These are phyloP conservation scores for Epizoanthus illoricatus DNA, from an alignment of 92 coral and sea anemone species.

Conservation along the genomic window DNA sequence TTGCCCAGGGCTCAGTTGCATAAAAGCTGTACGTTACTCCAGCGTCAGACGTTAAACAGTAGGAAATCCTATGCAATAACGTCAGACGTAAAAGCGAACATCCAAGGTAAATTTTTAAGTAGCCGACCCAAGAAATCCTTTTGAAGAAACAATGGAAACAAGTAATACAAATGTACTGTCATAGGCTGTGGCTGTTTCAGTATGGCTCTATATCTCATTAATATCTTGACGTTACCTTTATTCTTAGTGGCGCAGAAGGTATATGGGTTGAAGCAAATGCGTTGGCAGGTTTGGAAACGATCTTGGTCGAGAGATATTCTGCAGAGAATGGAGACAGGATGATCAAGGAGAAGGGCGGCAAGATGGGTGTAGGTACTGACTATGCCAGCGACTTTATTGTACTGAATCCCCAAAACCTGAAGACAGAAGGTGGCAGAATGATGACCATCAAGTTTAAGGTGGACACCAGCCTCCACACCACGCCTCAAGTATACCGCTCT, in stretches of 20 bases:
- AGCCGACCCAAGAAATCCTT: too few relatives aligned
- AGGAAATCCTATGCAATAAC: too few relatives aligned
- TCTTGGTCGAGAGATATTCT: conserved; percentile 74
- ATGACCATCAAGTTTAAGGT: conserved; percentile 73
- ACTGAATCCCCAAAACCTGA: conserved; percentile 70
- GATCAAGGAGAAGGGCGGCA: conserved; percentile 75
- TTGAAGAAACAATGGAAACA: too few relatives aligned
- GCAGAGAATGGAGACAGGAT: conserved; percentile 74
- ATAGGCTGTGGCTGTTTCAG: too few relatives aligned
- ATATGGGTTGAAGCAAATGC: conserved; percentile 71
- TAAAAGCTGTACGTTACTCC: too few relatives aligned
- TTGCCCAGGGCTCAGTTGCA: too few relatives aligned
- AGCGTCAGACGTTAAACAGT: too few relatives aligned
- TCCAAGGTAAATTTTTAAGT: too few relatives aligned
- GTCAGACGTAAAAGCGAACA: too few relatives aligned
- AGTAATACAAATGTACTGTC: too few relatives aligned
- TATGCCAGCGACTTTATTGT: conserved; percentile 85
- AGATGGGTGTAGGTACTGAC: conserved; percentile 79
- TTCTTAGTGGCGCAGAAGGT: conserved; percentile 61
- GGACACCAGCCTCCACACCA: conserved; percentile 59
- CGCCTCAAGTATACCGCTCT: conserved; percentile 77
- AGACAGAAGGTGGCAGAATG: conserved; percentile 54
- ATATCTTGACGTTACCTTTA: not conserved
- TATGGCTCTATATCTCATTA: too few relatives aligned
- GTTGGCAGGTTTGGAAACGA: conserved; percentile 59